Percentiles rank a stretch among this genome's conserved stretches.
Conservation (phyloP, 2,113 vertebrate species). For the Nannospalax galili region DNA sequence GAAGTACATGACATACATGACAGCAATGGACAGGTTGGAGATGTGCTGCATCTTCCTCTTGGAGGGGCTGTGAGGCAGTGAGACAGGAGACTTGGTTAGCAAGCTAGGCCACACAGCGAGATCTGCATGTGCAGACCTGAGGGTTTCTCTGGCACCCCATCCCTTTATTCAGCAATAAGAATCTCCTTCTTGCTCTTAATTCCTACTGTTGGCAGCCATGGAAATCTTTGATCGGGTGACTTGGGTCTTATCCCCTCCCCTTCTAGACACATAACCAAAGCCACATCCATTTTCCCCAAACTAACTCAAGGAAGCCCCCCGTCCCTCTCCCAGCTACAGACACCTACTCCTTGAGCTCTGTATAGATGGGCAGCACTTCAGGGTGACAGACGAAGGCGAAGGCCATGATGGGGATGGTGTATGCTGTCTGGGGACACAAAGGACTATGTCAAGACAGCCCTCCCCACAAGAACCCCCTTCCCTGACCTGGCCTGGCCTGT, state of each 20-base stretch:
- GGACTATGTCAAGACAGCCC: neutral
- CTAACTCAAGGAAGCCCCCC: neutral
- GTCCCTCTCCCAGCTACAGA: neutral
- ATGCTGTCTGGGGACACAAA: conserved; percentile 90
- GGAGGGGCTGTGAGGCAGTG: conserved; percentile 87
- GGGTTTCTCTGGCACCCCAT: neutral
- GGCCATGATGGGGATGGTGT: conserved; percentile 98
- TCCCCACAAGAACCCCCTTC: neutral
- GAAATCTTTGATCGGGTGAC: neutral
- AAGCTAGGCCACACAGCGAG: neutral
- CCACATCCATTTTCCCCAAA: neutral
- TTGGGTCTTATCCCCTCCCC: neutral
- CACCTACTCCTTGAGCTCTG: conserved; percentile 96
- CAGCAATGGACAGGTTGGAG: conserved; percentile 95
- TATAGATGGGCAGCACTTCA: conserved; percentile 98
- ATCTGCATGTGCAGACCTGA: neutral
- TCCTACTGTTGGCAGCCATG: neutral
- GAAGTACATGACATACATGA: conserved; percentile 99
- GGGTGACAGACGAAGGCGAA: conserved; percentile 99
- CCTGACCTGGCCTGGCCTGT: neutral
- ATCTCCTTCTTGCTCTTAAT: neutral
- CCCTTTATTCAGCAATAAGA: neutral
- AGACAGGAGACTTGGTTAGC: neutral
- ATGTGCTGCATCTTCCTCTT: conserved; percentile 96
- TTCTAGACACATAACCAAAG: neutral